phyloP scores from a whole-genome alignment of 2,797 vertebrate species.

The Sebastiscus albofasciatus region DNA sequence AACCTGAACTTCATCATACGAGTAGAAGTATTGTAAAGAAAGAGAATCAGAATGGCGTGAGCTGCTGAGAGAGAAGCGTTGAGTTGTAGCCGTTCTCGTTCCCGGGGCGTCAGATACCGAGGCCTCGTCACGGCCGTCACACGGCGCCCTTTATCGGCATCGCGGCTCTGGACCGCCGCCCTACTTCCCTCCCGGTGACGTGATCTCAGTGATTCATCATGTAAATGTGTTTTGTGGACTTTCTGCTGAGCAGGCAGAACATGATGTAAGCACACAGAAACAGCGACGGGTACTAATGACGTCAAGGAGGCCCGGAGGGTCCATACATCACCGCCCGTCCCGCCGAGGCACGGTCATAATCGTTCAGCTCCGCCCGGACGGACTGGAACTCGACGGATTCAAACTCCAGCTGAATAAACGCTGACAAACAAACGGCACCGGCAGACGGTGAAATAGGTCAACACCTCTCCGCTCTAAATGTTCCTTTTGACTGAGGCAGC shows the following conservation, averaged over 20 bases:
- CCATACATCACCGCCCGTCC: conserved; percentile 5
- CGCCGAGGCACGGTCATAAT: conserved; percentile 6
- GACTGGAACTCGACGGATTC: background rate
- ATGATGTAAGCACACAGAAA: conserved; percentile 36
- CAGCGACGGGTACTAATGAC: conserved; percentile 31
- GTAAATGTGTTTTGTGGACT: conserved; percentile 10
- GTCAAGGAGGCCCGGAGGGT: background rate
- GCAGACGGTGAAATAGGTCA: conserved; percentile 34
- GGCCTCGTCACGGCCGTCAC: no score
- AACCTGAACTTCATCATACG: no score
- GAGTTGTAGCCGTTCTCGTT: no score
- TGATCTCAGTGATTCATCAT: conserved; percentile 38
- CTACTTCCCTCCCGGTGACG: conserved; percentile 6
- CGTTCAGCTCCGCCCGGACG: background rate
- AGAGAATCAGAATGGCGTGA: no score
- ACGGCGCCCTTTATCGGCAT: background rate
- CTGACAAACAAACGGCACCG: background rate
- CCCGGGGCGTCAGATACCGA: no score
- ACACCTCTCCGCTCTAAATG: background rate
- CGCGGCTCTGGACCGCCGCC: background rate
- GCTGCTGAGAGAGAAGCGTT: no score
- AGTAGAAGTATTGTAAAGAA: no score
- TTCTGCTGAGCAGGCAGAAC: conserved; percentile 45
- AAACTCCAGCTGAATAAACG: background rate
- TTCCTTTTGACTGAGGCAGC: conserved; percentile 4